Base-by-base conservation (phyloP, 2,113 vertebrate genomes). In the Leptobrachium leishanense region DNA sequence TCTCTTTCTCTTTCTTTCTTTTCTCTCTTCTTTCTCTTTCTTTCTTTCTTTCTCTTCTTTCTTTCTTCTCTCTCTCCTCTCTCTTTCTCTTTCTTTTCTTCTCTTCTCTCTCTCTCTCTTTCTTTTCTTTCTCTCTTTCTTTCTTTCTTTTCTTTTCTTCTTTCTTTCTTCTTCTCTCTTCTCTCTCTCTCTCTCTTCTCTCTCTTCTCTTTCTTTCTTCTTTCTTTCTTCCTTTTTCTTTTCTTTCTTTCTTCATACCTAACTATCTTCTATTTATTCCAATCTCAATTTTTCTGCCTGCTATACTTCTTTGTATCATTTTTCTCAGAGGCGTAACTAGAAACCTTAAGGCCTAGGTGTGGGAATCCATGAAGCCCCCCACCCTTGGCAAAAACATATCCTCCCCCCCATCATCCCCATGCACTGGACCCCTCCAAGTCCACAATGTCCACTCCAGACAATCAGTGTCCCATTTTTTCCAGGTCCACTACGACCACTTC, bases 21-120 rank as follows among this genome's bases (percentile, higher is more conserved):
- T 5, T n/a, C 6, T 7, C 68, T 74, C 73, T 79, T 84, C 2
- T 69, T 43, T 11, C 2, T 43, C 84, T 81, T 68, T 43, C 4
- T 72, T 20, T 11, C 53, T 69, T 55, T 55, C 55, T 77, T 12
- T 15, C 12, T 4, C 39, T 54, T 2, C 46, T 40, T 11, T 4
- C 10, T 15, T 42, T 15, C 39, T 53, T 15, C 39, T 41, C 68
- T 7, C 42, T 2, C n/a, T 44, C 39, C 13, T 53, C 7, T 39
- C n/a, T 73, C 20, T 6, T 50, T 43, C 74, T 20, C 41, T 77
- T 69, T 10, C 7, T 59, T 79, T 11, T 2, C 0, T 46, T 8
- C 76, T 64, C 81, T 68, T 66, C 62, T 65, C 7, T 74, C 0
- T 13, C 63, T 80, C 78, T 55, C 7, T 55, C 7, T 7, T 55